Conservation (phyloP, 2,797 vertebrate species). For the Eutrigla gurnardus region DNA sequence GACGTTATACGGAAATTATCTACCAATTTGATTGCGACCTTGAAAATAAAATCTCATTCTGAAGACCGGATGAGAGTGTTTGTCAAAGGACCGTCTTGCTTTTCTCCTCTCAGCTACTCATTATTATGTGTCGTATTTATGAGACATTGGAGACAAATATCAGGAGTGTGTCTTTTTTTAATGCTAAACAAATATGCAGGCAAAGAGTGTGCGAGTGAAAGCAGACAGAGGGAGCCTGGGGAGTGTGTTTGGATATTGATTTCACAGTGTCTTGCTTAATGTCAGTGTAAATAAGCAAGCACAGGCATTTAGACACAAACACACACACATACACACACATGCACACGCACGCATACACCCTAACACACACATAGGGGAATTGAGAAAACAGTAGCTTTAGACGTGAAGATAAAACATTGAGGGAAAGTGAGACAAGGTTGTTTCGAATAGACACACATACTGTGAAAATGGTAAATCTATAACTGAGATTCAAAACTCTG, state of each 20-base stretch:
- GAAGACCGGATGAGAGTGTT: background rate
- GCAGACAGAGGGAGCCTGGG: conserved; percentile 8
- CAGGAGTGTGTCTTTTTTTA: background rate
- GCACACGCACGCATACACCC: background rate
- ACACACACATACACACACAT: background rate
- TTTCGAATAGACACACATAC: conserved; percentile 45
- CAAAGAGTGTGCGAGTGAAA: background rate
- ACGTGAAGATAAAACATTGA: background rate
- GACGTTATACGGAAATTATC: background rate
- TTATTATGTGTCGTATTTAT: conserved; percentile 8
- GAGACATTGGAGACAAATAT: background rate
- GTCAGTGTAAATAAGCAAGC: conserved; percentile 43
- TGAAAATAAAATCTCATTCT: conserved; percentile 8
- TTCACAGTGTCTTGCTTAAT: conserved; percentile 30
- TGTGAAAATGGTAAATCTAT: conserved; percentile 53
- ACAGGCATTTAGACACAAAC: conserved; percentile 29
- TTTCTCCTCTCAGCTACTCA: background rate
- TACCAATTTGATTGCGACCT: background rate
- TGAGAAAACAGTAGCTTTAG: conserved; percentile 13
- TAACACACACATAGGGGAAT: background rate
- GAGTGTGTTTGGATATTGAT: conserved; percentile 10
- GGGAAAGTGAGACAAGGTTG: background rate
- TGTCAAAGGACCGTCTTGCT: background rate
- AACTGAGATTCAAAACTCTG: conserved; percentile 45
- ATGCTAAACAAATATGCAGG: background rate